Evolutionary conservation across 2,113 vertebrate genomes (phyloP).

Genomic region (Acanthisitta chloris): DNA sequence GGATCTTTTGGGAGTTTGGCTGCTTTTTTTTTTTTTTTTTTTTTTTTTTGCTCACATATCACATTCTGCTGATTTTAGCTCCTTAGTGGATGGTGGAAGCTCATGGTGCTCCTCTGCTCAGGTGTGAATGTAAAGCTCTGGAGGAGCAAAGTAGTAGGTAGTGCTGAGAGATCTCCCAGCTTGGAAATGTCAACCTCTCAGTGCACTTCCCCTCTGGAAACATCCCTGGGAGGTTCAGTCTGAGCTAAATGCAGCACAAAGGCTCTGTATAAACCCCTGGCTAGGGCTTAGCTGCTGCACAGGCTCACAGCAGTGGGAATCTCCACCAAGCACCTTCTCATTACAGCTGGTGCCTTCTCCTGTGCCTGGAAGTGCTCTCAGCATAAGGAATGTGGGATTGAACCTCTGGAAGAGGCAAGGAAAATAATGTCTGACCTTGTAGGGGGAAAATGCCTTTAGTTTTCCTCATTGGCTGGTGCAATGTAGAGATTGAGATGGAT

Average conservation of each 20-base stretch:
- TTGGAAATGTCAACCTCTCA: not conserved
- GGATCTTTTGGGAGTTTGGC: not conserved
- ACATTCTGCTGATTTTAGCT: not conserved
- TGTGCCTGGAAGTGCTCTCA: not conserved
- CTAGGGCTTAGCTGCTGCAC: not conserved
- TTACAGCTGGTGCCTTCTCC: not conserved
- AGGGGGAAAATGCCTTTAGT: not conserved
- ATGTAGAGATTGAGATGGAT: not conserved
- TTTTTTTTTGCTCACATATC: not conserved
- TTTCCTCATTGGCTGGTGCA: not conserved
- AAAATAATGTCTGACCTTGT: not conserved
- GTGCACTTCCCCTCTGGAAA: not conserved
- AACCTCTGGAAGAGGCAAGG: not conserved
- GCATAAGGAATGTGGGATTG: not conserved
- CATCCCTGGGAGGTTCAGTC: not conserved
- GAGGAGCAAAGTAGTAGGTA: not conserved
- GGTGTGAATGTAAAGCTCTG: fast-evolving
- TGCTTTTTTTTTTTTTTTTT: not conserved
- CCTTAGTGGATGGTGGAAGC: not conserved
- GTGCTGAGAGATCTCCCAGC: not conserved
- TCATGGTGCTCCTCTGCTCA: too few species aligned
- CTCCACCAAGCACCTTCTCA: not conserved
- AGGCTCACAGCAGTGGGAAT: not conserved
- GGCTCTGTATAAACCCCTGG: not conserved
- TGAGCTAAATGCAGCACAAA: not conserved